Conservation (phyloP, 37 sponge, comb jelly and placozoan genomes). For the Chondrilla cf. caribensis region DNA sequence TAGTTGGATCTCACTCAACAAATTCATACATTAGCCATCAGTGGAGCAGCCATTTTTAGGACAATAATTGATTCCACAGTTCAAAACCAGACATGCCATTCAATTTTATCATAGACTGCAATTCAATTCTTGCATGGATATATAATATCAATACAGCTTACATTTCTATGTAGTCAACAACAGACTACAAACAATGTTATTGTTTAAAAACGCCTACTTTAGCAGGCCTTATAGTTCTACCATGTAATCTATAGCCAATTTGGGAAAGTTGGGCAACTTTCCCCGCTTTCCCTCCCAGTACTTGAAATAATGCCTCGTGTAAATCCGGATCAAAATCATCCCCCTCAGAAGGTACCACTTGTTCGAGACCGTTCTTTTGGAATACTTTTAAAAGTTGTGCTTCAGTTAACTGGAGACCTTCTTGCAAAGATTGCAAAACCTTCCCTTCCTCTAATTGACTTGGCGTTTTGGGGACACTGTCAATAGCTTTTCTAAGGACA, state of each 20-base stretch:
- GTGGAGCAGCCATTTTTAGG: too few relatives aligned
- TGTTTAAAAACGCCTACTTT: constrained; percentile 86
- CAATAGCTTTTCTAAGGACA: constrained; percentile 80
- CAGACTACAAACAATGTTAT: too few relatives aligned
- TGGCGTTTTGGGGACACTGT: constrained; percentile 52
- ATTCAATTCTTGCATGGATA: too few relatives aligned
- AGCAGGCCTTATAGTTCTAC: constrained; percentile 88
- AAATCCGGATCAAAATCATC: constrained; percentile 87
- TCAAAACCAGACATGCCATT: too few relatives aligned
- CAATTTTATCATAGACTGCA: too few relatives aligned
- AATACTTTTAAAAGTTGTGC: constrained; percentile 85
- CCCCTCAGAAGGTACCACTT: constrained; percentile 57
- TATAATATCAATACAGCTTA: too few relatives aligned
- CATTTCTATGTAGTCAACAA: too few relatives aligned
- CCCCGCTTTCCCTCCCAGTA: constrained; percentile 81
- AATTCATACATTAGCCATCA: too few relatives aligned
- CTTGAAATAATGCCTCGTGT: constrained; percentile 95
- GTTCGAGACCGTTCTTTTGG: constrained; percentile 71
- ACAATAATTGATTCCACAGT: too few relatives aligned
- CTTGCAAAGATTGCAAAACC: constrained; percentile 43
- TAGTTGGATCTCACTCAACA: too few relatives aligned
- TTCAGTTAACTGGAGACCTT: constrained; percentile 89
- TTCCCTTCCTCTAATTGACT: constrained; percentile 32
- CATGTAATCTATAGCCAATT: constrained; percentile 83
- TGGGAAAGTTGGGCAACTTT: constrained; percentile 71